Base-by-base conservation (phyloP, 2,888 invertebrate species). In the Chydorus sphaericus region DNA sequence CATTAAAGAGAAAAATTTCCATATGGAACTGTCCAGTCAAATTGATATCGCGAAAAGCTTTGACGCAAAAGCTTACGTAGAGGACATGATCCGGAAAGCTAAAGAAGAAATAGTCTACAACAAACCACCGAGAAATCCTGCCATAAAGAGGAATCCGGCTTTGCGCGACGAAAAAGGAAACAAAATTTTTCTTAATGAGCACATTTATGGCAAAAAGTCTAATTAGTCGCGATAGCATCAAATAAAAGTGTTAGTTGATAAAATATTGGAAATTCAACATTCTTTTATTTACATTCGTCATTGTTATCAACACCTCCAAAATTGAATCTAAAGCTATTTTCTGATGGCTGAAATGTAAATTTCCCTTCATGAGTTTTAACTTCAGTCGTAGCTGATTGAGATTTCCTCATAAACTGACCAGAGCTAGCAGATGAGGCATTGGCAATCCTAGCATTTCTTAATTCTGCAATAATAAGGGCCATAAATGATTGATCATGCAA, bases 1-100 rank as follows among this genome's bases (percentile, higher is more conserved):
- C 65, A 74, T 74, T 48, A 88, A 82, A 66, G 89, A 90, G 66
- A 89, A 84, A 65, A 71, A 69, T 5, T 90, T 88, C 70, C 84
- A 88, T 64, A 81, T 79, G 1, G 75, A 75, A 54, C 72, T 89
- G 0, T 70, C 85, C 56, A 72, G 75, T 0, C 76, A 84, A 67
- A 78, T 87, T 11, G 80, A 80, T 67, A 72, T 77, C 48, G 88
- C 86, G 0, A 80, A 87, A 60, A 74, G 76, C 54, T 91, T 90
- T 69, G 79, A 83, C 58, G 83, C 89, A 0, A 81, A 82, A 61
- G 67, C 76, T 52, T 85, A 84, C 66, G 85, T 89, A 0, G 68
- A 73, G 0, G 75, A 77, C 20, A 79, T 81, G 63, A 65, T 90
- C 1, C 67, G 72, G 14, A 69, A 74, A 61, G 78, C 81, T 0